Evolutionary conservation across 2,113 vertebrate species (phyloP).

Genomic region (Donacobius atricapilla): DNA sequence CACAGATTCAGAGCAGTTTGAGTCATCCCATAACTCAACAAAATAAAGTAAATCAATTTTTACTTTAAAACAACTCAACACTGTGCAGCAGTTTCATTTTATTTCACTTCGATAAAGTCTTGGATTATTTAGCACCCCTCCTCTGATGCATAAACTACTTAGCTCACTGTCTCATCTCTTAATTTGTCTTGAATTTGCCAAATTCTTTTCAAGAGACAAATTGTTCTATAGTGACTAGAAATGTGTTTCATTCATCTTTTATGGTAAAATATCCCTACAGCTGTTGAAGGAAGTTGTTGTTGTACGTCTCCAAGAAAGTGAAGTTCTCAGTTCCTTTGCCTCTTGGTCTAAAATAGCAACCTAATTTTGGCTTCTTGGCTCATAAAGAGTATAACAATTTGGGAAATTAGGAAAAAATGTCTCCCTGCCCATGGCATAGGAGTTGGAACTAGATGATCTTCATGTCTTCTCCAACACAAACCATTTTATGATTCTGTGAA

Average conservation of each 20-base stretch:
- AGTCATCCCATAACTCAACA: not conserved
- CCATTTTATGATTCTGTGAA: not conserved
- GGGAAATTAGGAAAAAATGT: not conserved
- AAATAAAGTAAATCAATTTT: not conserved
- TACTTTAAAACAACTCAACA: not conserved
- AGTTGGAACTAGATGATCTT: not conserved
- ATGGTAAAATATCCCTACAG: not conserved
- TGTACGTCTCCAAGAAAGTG: not conserved
- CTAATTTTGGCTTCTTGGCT: not conserved
- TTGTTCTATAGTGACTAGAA: not conserved
- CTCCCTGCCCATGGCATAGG: not conserved
- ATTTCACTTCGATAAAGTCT: not conserved
- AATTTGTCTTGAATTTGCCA: not conserved
- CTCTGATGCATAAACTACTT: not conserved
- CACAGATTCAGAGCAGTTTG: not conserved
- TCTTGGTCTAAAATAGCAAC: not conserved
- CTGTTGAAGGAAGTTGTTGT: not conserved
- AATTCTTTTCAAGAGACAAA: not conserved
- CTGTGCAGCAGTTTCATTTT: not conserved
- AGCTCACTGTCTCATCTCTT: not conserved
- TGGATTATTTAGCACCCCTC: not conserved
- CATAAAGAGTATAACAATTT: not conserved
- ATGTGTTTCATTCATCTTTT: not conserved
- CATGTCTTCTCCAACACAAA: not conserved
- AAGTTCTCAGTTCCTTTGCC: not conserved